These are phyloP conservation scores for Gandaritis pyraliata DNA, from an alignment of 2,888 invertebrate genomes.

Conservation along the genomic window DNA sequence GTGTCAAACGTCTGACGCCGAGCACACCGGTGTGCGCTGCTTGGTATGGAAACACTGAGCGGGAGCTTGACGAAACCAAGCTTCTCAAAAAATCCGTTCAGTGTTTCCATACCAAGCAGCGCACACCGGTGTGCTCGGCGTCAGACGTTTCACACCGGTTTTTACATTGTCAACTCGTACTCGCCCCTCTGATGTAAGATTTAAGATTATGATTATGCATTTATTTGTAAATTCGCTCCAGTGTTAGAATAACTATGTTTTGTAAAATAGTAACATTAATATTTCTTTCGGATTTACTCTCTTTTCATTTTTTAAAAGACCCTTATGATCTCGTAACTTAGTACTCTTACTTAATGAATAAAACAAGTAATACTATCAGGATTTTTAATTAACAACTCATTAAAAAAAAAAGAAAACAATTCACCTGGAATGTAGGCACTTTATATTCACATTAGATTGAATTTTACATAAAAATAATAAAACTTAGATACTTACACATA, in stretches of 20 bases:
- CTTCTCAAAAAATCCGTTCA: no score
- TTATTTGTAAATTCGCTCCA: slow-evolving; percentile 24
- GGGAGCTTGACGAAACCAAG: no score
- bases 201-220: slow-evolving; percentile 21
- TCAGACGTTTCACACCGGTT: no score
- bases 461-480: slow-evolving; percentile 5
- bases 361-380: slow-evolving; percentile 10
- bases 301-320: slow-evolving; percentile 19
- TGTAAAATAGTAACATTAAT: slow-evolving; percentile 51
- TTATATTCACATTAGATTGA: slow-evolving; percentile 47
- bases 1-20: no score
- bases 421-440: slow-evolving; percentile 82
- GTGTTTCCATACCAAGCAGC: no score
- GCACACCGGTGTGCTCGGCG: no score
- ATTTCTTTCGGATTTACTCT: slow-evolving; percentile 60
- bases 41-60: no score
- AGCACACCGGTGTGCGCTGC: no score
- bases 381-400: slow-evolving; percentile 47
- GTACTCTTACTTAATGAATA: slow-evolving; percentile 10
- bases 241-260: slow-evolving; percentile 17
- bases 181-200: background rate
- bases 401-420: slow-evolving; percentile 53
- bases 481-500: no score
- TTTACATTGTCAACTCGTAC: no score
- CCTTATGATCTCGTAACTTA: no score